These are phyloP conservation scores for Trypoxylon attenuatum DNA, from an alignment of 2,888 invertebrate genomes.

Conservation along the genomic window DNA sequence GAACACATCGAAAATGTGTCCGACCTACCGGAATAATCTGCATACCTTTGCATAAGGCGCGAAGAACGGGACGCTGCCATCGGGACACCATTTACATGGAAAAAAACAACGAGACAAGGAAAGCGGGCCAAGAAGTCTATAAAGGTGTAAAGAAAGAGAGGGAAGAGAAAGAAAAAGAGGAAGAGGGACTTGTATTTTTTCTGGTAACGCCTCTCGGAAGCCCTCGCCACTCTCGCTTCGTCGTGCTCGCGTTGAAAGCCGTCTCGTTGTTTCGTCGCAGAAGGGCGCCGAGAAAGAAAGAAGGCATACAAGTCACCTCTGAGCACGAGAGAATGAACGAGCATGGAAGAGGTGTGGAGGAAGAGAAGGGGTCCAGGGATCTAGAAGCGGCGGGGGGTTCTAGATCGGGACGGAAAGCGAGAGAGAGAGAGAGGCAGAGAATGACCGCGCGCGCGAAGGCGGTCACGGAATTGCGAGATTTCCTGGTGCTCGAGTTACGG, in stretches of 20 bases:
- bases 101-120: neutral
- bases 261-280: neutral
- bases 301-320: constrained; percentile 11
- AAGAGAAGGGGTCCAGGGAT: no score
- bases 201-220: constrained; percentile 16
- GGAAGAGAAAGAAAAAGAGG: constrained; percentile 1
- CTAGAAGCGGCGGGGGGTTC: no score
- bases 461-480: constrained; percentile 57
- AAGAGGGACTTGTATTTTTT: constrained; percentile 38
- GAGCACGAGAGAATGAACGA: constrained; percentile 6
- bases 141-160: neutral
- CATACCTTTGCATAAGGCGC: neutral
- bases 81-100: neutral
- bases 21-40: neutral
- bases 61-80: neutral
- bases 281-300: neutral
- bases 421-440: neutral
- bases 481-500: constrained; percentile 65
- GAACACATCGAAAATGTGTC: neutral
- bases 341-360: neutral
- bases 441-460: neutral
- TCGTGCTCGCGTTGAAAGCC: constrained; percentile 2
- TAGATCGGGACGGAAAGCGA: neutral
- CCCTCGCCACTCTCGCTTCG: neutral
- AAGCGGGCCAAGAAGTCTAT: neutral